Conservation (phyloP, 2,888 invertebrate genomes). For the Pantelozetes paolii region DNA sequence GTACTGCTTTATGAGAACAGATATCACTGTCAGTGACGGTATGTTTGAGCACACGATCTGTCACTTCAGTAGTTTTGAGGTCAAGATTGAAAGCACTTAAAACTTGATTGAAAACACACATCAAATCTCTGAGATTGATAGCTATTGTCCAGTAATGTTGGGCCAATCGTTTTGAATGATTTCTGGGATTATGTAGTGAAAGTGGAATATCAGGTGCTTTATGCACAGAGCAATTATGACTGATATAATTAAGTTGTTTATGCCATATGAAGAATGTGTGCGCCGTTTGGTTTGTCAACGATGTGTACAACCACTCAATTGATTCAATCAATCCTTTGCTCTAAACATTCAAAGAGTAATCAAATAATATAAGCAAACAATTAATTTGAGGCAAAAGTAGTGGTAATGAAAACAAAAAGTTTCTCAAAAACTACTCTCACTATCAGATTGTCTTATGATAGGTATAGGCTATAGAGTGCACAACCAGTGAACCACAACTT, state of each 20-base stretch:
- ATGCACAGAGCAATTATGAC: not conserved
- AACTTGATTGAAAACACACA: conserved; percentile 44
- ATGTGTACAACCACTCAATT: conserved; percentile 43
- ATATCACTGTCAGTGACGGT: conserved; percentile 38
- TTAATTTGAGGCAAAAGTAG: too few relatives aligned
- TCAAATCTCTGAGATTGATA: conserved; percentile 42
- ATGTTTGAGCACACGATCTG: conserved; percentile 42
- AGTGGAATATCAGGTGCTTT: conserved; percentile 17
- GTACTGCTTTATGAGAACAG: conserved; percentile 43
- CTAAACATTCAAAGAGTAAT: conserved; percentile 28
- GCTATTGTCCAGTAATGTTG: conserved; percentile 40
- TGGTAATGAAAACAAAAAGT: too few relatives aligned
- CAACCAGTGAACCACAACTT: too few relatives aligned
- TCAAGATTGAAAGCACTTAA: conserved; percentile 13
- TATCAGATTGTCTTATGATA: too few relatives aligned
- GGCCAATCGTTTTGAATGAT: conserved; percentile 2
- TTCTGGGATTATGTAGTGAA: conserved; percentile 10
- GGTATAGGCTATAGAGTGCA: too few relatives aligned
- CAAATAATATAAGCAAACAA: too few relatives aligned
- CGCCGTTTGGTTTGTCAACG: conserved; percentile 46
- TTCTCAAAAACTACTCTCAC: too few relatives aligned
- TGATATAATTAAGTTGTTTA: conserved; percentile 32
- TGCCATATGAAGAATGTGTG: conserved; percentile 44
- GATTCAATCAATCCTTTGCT: conserved; percentile 34
- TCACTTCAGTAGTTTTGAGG: conserved; percentile 32